phyloP scores from a whole-genome alignment of 2,113 vertebrate genomes.

The Zootoca vivipara region DNA sequence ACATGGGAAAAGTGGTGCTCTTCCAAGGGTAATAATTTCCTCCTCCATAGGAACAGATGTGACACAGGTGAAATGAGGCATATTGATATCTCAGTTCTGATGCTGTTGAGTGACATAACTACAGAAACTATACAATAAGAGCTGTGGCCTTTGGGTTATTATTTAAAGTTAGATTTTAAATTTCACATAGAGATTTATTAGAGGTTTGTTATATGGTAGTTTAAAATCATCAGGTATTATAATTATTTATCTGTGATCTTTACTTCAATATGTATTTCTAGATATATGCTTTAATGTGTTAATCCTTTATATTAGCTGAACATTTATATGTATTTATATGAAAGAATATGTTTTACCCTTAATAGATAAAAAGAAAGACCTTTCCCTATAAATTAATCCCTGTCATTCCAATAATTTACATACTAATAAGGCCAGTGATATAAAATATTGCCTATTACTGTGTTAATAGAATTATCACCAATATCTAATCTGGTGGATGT shows the following conservation, averaged over 20 bases:
- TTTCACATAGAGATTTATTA: background rate
- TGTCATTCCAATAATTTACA: background rate
- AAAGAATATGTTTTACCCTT: background rate
- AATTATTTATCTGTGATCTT: background rate
- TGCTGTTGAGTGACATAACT: background rate
- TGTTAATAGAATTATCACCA: background rate
- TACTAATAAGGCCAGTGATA: slow-evolving; percentile 10
- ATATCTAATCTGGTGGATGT: slow-evolving; percentile 22
- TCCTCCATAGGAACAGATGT: background rate
- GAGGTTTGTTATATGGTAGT: background rate
- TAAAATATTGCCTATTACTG: background rate
- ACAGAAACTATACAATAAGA: background rate
- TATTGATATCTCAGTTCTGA: background rate
- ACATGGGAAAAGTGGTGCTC: background rate
- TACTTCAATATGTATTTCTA: background rate
- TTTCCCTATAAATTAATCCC: slow-evolving; percentile 9
- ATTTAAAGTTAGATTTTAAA: background rate
- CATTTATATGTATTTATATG: background rate
- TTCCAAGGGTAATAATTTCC: background rate
- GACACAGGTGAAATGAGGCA: background rate
- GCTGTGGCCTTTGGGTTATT: background rate
- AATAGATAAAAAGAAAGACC: background rate
- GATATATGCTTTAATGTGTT: background rate
- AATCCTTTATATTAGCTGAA: background rate
- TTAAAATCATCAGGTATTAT: background rate